Conservation (phyloP, 2,888 invertebrate species). For the Lithophane leautieri region DNA sequence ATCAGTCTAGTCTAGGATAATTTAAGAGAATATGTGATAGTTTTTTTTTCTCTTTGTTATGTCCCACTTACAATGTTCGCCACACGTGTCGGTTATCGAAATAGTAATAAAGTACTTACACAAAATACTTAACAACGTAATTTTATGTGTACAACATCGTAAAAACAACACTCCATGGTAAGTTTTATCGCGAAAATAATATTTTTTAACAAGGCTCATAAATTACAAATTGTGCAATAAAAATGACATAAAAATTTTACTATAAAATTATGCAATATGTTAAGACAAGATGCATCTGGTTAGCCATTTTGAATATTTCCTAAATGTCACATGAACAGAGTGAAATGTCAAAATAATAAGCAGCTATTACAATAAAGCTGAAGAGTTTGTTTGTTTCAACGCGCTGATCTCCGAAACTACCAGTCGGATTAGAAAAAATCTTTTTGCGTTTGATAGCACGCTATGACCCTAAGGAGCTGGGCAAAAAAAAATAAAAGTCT, state of each 20-base stretch:
- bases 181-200: conserved; percentile 7
- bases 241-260: neutral
- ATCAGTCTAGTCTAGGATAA: too few relatives aligned
- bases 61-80: neutral
- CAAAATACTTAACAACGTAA: neutral
- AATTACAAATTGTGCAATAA: conserved; percentile 18
- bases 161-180: conserved; percentile 4
- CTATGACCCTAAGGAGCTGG: neutral
- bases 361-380: neutral
- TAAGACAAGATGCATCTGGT: neutral
- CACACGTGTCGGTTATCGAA: neutral
- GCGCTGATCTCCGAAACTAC: neutral
- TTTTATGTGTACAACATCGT: conserved; percentile 14
- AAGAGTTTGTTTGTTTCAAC: neutral
- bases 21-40: too few relatives aligned
- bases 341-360: conserved; percentile 17
- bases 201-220: neutral
- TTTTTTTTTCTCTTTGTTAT: neutral
- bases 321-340: conserved; percentile 1
- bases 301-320: conserved; percentile 19
- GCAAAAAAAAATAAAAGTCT: neutral
- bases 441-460: neutral
- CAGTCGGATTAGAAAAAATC: neutral
- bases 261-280: neutral
- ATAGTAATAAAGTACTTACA: neutral